Evolutionary conservation across 2,888 invertebrate species (phyloP).

Genomic region (Hartigia nigra): DNA sequence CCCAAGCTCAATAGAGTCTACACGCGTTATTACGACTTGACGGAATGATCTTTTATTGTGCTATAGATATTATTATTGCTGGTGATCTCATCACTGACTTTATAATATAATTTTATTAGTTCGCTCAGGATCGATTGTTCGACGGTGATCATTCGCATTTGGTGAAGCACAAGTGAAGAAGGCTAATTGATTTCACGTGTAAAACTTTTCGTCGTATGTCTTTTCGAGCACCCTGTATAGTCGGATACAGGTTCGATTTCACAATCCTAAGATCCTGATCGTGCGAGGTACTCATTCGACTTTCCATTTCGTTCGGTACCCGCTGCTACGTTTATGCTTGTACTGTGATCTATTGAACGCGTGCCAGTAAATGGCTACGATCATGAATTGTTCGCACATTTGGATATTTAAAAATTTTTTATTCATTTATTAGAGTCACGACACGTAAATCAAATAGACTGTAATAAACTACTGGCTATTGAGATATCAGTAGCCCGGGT

Average conservation of each 20-base stretch:
- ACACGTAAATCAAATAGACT: not conserved
- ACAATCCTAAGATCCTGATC: constrained; percentile 47
- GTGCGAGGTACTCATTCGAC: constrained; percentile 38
- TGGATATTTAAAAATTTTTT: not conserved
- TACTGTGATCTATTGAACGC: not conserved
- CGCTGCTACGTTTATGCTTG: not conserved
- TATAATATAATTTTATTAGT: not conserved
- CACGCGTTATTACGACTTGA: not conserved
- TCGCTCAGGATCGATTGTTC: not conserved
- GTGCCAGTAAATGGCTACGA: not conserved
- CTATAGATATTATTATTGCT: not conserved
- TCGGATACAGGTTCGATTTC: constrained; percentile 30
- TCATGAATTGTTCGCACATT: not conserved
- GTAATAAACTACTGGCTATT: not conserved
- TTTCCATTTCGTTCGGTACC: constrained; percentile 45
- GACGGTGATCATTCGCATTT: not conserved
- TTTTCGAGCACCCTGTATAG: constrained; percentile 24
- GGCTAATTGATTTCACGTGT: not conserved
- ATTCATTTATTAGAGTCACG: not conserved
- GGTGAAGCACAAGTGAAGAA: not conserved
- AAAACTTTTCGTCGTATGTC: not conserved
- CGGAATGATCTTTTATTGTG: not conserved
- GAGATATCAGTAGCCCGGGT: not conserved
- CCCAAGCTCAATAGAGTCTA: not conserved
- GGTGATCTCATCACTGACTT: not conserved